Evolutionary conservation across 1,140 invertebrate species (phyloP).

Genomic region (Nymphalis io): DNA sequence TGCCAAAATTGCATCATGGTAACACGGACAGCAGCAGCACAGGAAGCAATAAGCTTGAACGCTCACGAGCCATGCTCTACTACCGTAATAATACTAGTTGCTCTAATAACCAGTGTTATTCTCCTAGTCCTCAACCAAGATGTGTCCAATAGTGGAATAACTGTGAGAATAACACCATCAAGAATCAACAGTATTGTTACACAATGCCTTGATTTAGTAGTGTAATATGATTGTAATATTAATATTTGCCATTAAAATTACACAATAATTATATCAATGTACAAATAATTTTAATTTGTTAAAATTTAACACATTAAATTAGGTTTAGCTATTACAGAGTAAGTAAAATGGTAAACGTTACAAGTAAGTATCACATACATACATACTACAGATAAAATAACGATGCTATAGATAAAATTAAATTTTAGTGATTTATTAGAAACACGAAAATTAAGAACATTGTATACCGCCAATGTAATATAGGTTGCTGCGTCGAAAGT

Average conservation of each 20-base stretch:
- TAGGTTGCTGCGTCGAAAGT: neutral
- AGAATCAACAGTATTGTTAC: slow-evolving; percentile 43
- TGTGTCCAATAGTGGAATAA: neutral
- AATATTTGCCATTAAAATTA: neutral
- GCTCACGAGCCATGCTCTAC: slow-evolving; percentile 60
- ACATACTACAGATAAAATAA: neutral
- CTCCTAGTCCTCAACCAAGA: slow-evolving; percentile 8
- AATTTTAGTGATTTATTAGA: neutral
- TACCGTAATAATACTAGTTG: slow-evolving; percentile 57
- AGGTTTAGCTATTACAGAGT: neutral
- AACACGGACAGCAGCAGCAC: slow-evolving; percentile 65
- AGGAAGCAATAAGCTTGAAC: slow-evolving; percentile 57
- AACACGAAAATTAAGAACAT: neutral
- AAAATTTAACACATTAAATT: neutral
- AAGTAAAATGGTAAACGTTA: neutral
- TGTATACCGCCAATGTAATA: neutral
- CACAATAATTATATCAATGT: neutral
- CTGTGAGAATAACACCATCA: slow-evolving; percentile 25
- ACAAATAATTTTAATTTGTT: slow-evolving; percentile 3
- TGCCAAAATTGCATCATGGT: slow-evolving; percentile 66
- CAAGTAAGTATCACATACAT: slow-evolving; percentile 6
- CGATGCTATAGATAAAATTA: neutral
- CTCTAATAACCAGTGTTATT: slow-evolving; percentile 24
- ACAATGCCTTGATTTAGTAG: slow-evolving; percentile 38
- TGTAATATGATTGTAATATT: slow-evolving; percentile 9